Base-by-base conservation (phyloP, 2,888 invertebrate genomes). In the Amiota minor region DNA sequence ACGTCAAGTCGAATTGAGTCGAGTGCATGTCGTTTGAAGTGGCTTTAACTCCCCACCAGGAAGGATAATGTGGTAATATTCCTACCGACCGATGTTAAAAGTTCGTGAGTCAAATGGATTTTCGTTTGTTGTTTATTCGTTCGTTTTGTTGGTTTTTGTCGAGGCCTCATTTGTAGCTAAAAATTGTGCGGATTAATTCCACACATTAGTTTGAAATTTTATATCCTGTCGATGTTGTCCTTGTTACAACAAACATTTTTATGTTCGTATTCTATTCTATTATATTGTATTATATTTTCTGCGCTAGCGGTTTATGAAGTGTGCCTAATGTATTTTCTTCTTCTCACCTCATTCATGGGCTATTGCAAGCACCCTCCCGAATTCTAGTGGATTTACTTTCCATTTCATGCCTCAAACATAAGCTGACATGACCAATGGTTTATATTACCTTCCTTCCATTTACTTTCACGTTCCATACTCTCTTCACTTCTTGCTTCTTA, bases 361-460 rank as follows among this genome's bases (percentile, higher is more conserved):
- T 4, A 35, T 4, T 35, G 2, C 35, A 35, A 35, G 35, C 35
- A 35, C 35, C 35, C 35, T 35, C 35, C 35, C 35, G 6, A 35
- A 35, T 8, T 35, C 35, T 35, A 8, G 35, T 35, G 35, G 47
- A 46, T 70, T 70, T 59, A 72, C 67, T 72, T 56, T 67, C 67
- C 61, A 70, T 50, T 71, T 79, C 76, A 68, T 68, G 75, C 59
- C 75, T 71, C 64, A 73, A 50, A 61, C 75, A 61, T 85, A 83
- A 83, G 83, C 85, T 69, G 85, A 83, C 83, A 83, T 85, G 85
- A 85, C 83, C 83, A 84, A 83, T 83, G 84, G 65, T 65, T 50
- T 18, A 64, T 23, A 35, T 49, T 35, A 35, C 14, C 65, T 16
- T 16, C 65, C 14, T 16, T 18, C 76, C 82, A 85, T 81, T 82